These are phyloP conservation scores for Parotocinclus haroldoi DNA, from an alignment of 2,797 vertebrate species.

Conservation along the genomic window DNA sequence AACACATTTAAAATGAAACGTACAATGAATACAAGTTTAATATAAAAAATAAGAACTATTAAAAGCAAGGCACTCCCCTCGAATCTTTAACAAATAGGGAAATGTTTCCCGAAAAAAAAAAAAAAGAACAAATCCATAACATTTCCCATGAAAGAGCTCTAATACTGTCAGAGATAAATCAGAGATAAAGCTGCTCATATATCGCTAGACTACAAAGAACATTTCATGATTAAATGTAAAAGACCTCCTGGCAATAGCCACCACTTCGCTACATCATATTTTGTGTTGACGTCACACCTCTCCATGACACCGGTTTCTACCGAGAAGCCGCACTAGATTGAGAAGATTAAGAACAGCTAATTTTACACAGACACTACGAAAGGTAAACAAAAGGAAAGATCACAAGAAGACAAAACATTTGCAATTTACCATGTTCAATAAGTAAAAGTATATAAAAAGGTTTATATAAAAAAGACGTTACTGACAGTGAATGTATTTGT, in stretches of 20 bases:
- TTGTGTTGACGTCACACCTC: too few relatives aligned
- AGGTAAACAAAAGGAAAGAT: background rate
- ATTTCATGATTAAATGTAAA: background rate
- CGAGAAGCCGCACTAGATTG: too few relatives aligned
- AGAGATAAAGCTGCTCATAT: constrained; percentile 5
- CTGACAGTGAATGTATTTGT: constrained; percentile 25
- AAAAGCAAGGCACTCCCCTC: background rate
- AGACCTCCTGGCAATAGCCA: too few relatives aligned
- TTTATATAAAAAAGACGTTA: constrained; percentile 46
- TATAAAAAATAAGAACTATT: background rate
- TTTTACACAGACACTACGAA: too few relatives aligned
- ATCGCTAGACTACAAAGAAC: background rate
- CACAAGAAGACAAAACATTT: constrained; percentile 17
- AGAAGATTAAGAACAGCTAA: too few relatives aligned
- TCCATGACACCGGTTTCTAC: too few relatives aligned
- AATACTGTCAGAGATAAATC: constrained; percentile 1
- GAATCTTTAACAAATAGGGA: background rate
- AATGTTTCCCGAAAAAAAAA: background rate
- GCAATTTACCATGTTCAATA: constrained; percentile 19
- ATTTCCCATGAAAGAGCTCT: constrained; percentile 9
- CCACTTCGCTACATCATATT: too few relatives aligned
- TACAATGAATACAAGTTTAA: background rate
- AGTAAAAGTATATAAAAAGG: constrained; percentile 50
- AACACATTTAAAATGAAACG: background rate
- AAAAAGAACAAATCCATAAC: constrained; percentile 24